A percentile compares a stretch with the other conserved stretches of the same genome.
Conservation (phyloP, 2,113 vertebrate genomes). For the Varanus komodoensis region DNA sequence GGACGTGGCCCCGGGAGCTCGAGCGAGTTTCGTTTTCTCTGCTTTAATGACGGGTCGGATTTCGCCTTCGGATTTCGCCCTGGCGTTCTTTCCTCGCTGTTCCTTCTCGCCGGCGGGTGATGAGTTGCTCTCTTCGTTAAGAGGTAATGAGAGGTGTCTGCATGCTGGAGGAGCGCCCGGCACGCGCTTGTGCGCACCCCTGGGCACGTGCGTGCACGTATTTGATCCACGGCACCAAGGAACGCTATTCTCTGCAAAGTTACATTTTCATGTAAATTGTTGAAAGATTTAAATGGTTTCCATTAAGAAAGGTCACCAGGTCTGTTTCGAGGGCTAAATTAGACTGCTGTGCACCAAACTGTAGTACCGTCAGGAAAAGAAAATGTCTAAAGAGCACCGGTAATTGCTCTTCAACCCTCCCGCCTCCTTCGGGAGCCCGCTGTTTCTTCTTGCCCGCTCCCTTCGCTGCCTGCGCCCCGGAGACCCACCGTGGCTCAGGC, state of each 20-base stretch:
- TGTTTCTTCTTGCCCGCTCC: conserved; percentile 12
- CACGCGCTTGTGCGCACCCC: conserved; percentile 5
- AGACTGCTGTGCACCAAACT: conserved; percentile 60
- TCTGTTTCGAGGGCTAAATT: conserved; percentile 60
- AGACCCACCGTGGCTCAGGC: not conserved
- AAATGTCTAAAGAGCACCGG: conserved; percentile 20
- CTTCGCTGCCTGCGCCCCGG: not conserved
- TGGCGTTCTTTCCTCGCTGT: not conserved
- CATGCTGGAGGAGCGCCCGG: conserved; percentile 57
- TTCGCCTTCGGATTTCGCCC: no score
- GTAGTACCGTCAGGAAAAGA: conserved; percentile 50
- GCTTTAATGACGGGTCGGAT: no score
- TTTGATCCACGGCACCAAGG: not conserved
- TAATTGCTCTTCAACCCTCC: conserved; percentile 36
- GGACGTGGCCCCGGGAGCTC: no score
- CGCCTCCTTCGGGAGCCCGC: conserved; percentile 9
- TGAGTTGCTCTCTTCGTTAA: conserved; percentile 72
- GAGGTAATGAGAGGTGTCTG: conserved; percentile 73
- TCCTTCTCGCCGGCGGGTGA: not conserved
- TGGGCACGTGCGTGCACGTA: not conserved
- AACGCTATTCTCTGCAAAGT: conserved; percentile 38
- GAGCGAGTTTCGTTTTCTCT: no score
- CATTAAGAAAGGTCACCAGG: conserved; percentile 70
- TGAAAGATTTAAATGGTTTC: conserved; percentile 76
- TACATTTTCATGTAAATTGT: conserved; percentile 72